Evolutionary conservation across 1,140 invertebrate species (phyloP).

Genomic region (Megathymus violae): DNA sequence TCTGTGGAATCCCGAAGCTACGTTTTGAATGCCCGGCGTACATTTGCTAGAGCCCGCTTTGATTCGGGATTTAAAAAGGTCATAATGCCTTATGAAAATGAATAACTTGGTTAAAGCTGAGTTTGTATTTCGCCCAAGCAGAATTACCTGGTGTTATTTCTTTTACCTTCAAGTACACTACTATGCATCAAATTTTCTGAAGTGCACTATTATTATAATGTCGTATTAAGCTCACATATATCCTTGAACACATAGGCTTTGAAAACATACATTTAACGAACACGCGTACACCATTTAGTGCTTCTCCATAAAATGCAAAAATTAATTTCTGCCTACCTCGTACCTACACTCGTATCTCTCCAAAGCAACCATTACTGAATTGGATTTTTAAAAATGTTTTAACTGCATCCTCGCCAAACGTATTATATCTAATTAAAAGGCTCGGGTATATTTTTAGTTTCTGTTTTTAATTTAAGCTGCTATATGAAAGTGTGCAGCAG

Average conservation of each 20-base stretch:
- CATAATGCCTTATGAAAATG: slow-evolving; percentile 34
- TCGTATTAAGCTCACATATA: neutral
- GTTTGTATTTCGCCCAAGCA: slow-evolving; percentile 15
- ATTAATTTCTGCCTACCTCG: slow-evolving; percentile 12
- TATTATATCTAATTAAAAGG: slow-evolving; percentile 4
- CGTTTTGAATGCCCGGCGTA: slow-evolving; percentile 31
- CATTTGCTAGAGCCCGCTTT: slow-evolving; percentile 32
- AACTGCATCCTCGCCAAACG: slow-evolving; percentile 11
- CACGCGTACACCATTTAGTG: neutral
- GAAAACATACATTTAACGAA: neutral
- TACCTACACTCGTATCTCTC: neutral
- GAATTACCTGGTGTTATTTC: slow-evolving; percentile 4
- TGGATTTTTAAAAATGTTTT: slow-evolving; percentile 15
- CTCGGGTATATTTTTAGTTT: neutral
- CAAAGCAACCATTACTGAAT: slow-evolving; percentile 21
- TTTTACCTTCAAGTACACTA: slow-evolving; percentile 1
- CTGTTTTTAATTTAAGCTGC: neutral
- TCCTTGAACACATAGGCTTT: neutral
- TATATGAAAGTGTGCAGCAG: neutral
- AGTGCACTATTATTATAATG: neutral
- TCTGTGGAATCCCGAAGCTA: slow-evolving; percentile 25
- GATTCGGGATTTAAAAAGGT: slow-evolving; percentile 35
- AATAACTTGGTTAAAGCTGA: slow-evolving; percentile 29
- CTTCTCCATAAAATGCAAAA: slow-evolving; percentile 9
- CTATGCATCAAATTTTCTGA: slow-evolving; percentile 2